phyloP scores from a whole-genome alignment of 2,888 invertebrate genomes.

The Agrochola circellaris region DNA sequence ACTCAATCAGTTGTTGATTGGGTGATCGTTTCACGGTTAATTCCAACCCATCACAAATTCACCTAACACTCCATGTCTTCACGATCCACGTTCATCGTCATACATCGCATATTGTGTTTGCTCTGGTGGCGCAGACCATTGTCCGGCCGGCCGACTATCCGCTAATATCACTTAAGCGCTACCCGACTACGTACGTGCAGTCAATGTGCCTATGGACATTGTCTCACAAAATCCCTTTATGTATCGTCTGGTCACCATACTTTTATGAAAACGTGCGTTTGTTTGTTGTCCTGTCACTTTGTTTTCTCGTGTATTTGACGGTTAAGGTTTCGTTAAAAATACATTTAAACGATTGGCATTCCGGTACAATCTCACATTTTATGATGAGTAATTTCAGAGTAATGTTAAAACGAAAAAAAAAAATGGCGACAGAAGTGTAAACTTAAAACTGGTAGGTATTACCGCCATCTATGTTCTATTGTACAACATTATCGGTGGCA shows the following conservation, averaged over 20 bases:
- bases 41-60: neutral
- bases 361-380: too few species aligned
- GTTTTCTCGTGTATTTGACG: too few species aligned
- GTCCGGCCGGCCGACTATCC: constrained; percentile 72
- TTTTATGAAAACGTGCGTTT: constrained; percentile 45
- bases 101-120: constrained; percentile 82
- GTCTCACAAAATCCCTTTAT: constrained; percentile 66
- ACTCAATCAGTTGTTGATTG: too few species aligned
- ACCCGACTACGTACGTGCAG: constrained; percentile 34
- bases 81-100: constrained; percentile 64
- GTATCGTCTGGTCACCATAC: constrained; percentile 48
- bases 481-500: too few species aligned
- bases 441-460: too few species aligned
- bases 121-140: constrained; percentile 70
- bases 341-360: neutral
- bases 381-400: too few species aligned
- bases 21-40: neutral
- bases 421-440: too few species aligned
- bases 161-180: constrained; percentile 76
- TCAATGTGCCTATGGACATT: constrained; percentile 54
- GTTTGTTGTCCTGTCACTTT: constrained; percentile 11
- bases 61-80: constrained; percentile 20
- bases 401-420: too few species aligned
- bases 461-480: too few species aligned
- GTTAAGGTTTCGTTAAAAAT: too few species aligned